Conservation (phyloP, 2,113 vertebrate genomes). For the Larimichthys crocea region DNA sequence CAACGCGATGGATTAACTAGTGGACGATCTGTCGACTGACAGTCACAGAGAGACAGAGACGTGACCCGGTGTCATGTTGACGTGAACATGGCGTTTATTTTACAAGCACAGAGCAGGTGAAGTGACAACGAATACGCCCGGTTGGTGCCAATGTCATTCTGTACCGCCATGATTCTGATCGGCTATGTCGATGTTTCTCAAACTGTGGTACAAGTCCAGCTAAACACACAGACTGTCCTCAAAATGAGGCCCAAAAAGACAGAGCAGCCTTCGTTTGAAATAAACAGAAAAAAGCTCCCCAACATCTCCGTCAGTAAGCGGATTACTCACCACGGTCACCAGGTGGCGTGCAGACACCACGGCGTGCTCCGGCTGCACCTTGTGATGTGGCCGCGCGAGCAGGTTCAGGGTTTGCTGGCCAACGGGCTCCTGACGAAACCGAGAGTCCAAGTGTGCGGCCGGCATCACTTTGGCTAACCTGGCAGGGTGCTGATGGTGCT, state of each 20-base stretch:
- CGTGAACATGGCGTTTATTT: no score
- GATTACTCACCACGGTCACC: slow-evolving; percentile 74
- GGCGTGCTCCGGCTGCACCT: slow-evolving; percentile 38
- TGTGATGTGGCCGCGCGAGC: slow-evolving; percentile 19
- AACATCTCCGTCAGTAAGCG: neutral
- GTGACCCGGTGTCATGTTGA: no score
- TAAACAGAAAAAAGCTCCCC: neutral
- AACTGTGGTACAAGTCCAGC: no score
- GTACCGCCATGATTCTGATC: no score
- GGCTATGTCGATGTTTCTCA: no score
- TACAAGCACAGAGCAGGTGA: no score
- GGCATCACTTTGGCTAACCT: neutral
- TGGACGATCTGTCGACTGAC: no score
- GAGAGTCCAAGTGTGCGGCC: neutral
- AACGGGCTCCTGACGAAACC: slow-evolving; percentile 9
- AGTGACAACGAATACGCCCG: no score
- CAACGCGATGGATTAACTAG: no score
- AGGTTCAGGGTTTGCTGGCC: slow-evolving; percentile 36
- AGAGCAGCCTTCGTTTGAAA: neutral
- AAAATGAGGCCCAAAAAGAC: neutral
- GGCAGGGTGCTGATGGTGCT: neutral
- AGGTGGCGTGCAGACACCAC: slow-evolving; percentile 58
- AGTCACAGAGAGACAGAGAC: no score
- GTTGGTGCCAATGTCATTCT: no score
- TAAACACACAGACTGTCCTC: neutral